A percentile compares a stretch with the other conserved stretches of the same genome.
Evolutionary conservation across 2,113 vertebrate species (phyloP).

Genomic region (Syrmaticus mikado): DNA sequence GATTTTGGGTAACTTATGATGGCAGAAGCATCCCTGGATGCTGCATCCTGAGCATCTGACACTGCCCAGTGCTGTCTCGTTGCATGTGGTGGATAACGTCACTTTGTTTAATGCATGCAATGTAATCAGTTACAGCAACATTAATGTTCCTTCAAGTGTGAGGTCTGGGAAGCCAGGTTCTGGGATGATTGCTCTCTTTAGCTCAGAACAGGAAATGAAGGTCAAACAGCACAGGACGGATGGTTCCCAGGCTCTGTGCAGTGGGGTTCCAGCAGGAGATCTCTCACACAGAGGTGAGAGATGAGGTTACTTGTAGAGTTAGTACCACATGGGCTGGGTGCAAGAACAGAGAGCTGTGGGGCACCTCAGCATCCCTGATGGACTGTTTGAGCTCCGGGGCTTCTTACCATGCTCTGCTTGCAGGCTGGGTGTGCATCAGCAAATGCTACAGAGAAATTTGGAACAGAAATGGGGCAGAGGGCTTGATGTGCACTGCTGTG

Average conservation of each 20-base stretch:
- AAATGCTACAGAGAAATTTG: neutral
- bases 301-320: neutral
- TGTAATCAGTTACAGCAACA: neutral
- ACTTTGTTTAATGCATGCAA: fast-evolving
- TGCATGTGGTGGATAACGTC: neutral
- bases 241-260: neutral
- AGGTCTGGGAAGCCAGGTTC: neutral
- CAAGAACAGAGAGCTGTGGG: neutral
- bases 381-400: neutral
- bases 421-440: neutral
- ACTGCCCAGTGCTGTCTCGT: fast-evolving
- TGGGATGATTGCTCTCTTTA: neutral
- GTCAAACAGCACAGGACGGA: neutral
- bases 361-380: fast-evolving
- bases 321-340: fast-evolving
- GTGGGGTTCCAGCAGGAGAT: neutral
- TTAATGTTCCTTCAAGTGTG: neutral
- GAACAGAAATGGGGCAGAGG: fast-evolving
- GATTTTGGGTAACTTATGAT: neutral
- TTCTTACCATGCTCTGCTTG: neutral
- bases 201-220: neutral
- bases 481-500: fast-evolving
- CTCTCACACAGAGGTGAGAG: neutral
- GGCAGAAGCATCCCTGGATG: neutral
- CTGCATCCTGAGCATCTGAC: neutral